Base-by-base conservation (phyloP, 2,797 vertebrate species). In the Sternarchorhynchus goeldii region DNA sequence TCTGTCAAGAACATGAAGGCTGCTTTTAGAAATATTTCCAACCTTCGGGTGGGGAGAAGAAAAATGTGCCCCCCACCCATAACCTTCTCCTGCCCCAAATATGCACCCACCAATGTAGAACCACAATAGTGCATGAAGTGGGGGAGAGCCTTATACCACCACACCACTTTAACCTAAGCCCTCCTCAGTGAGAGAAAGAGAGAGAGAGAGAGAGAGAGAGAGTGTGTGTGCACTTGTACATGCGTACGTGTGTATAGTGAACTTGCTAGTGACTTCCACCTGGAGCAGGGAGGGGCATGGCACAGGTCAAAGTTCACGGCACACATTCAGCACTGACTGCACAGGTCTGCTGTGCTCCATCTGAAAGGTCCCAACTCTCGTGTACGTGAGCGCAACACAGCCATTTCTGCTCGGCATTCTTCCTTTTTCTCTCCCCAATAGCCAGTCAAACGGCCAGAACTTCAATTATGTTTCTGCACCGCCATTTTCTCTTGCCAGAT, bases 331-430 rank as follows among this genome's bases (percentile, higher is more conserved):
- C 90, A 86, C 83, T 85, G 88, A 89, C 93, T 92, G 92, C 93
- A 94, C 92, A 93, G 86, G 92, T 94, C 92, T 90, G 90, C 87
- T 89, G 89, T 90, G 88, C 75, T 83, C 91, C 80, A 78, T 71
- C 85, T 89, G 91, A 92, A 91, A 93, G 91, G 92, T 90, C 93
- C 91, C 95, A 92, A 94, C 88, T 91, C 93, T 93, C 94, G 95
- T 87, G 91, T 86, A 89, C 89, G 91, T 87, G 91, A 87, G 90
- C 91, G 90, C 91, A 93, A 93, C 92, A 90, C 83, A 85, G 86
- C 87, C 89, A 92, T 92, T 92, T 92, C 91, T 90, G 89, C 88
- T 89, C 90, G n/a, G n/a, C n/a, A n/a, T 90, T 87, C 63, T 65
- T 73, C 41, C 60, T 59, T 2, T 20, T 12, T 12, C 12, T 12